Base-by-base conservation (phyloP, 2,888 invertebrate genomes). In the Atethmia centrago region DNA sequence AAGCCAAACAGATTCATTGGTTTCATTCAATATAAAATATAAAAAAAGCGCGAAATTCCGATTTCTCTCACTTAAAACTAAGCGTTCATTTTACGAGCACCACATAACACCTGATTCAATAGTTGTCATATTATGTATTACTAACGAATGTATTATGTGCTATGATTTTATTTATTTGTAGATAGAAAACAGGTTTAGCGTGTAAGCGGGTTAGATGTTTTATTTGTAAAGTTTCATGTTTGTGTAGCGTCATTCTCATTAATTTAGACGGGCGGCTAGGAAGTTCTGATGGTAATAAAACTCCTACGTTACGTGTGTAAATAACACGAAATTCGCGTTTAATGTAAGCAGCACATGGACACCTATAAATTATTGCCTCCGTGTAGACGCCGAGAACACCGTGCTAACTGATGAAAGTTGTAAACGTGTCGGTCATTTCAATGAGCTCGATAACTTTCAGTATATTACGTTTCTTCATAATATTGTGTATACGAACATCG, bases 271-370 rank as follows among this genome's bases (percentile, higher is more conserved):
- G 80, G 73, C 73, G 36, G 71, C 82, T 85, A 89, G 86, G 83
- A 88, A 88, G 84, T 87, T 90, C 83, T 87, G 82, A 83, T 84
- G 76, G 75, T 83, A 77, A 89, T 93, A 91, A 93, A 93, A 91
- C 88, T 88, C 77, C 78, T 84, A 87, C 88, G 88, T 87, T 87
- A 84, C 84, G 85, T 85, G 84, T 89, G 87, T 87, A 90, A 91
- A 92, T 91, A 90, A 89, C 87, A 86, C 88, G 78, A 90, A 90
- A 88, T 91, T 89, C 84, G 85, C 85, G 87, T 91, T 90, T 88
- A 89, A 89, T 90, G 88, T 87, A 88, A 90, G 89, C 91, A 91
- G 90, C 92, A 92, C 92, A 93, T 92, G 92, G 88, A 90, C 86
- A 88, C 85, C 84, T 79, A 90, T 93, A 92, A 93, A 92, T 93